Conservation (phyloP, 1,140 invertebrate genomes). For the Teleopsis dalmanni region DNA sequence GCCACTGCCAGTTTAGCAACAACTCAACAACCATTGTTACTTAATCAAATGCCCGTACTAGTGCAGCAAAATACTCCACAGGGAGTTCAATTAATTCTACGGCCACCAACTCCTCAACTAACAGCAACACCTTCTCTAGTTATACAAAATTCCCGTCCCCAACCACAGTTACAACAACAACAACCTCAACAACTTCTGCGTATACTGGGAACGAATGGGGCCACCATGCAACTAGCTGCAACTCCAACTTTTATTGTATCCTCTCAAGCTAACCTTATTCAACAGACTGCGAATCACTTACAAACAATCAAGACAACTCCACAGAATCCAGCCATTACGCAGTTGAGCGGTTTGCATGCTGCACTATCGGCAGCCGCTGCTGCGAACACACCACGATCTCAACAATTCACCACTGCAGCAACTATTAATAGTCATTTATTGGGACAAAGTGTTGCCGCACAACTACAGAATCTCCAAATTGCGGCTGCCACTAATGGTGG, state of each 20-base stretch:
- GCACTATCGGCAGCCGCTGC: constrained; percentile 24
- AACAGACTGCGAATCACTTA: constrained; percentile 30
- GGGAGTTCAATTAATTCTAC: constrained; percentile 48
- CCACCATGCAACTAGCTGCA: constrained; percentile 45
- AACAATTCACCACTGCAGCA: constrained; percentile 39
- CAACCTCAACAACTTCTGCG: constrained; percentile 48
- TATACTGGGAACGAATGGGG: constrained; percentile 47
- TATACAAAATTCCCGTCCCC: constrained; percentile 37
- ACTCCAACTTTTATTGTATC: constrained; percentile 44
- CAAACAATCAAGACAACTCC: constrained; percentile 34
- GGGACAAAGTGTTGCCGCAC: constrained; percentile 36
- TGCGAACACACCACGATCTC: constrained; percentile 40
- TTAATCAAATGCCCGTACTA: constrained; percentile 43
- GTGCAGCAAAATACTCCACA: constrained; percentile 45
- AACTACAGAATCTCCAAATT: constrained; percentile 39
- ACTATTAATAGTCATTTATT: constrained; percentile 40
- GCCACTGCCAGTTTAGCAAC: constrained; percentile 23
- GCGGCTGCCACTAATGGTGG: constrained; percentile 31
- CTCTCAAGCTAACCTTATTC: constrained; percentile 43
- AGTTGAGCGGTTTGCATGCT: constrained; percentile 36
- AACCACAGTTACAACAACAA: constrained; percentile 40
- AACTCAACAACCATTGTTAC: constrained; percentile 32
- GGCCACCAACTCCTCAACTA: constrained; percentile 47
- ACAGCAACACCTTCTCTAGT: constrained; percentile 45
- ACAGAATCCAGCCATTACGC: constrained; percentile 26